phyloP scores from a whole-genome alignment of 2,797 vertebrate genomes.

The Sebastiscus albofasciatus region DNA sequence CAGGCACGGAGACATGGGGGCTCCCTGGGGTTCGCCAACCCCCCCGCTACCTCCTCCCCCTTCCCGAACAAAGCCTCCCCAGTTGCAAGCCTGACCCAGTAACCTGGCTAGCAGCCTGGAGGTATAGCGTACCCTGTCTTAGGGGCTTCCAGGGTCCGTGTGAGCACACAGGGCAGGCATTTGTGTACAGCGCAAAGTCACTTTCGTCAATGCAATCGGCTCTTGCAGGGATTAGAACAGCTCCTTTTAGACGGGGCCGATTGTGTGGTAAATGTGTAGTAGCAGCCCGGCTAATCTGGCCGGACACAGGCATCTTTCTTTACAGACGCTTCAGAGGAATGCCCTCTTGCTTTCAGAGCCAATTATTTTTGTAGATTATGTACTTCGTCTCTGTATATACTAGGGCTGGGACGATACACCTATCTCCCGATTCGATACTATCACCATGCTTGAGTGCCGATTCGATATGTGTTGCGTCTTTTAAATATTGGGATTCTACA shows the following conservation, averaged over 20 bases:
- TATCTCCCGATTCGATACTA: too few relatives aligned
- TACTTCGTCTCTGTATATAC: slow-evolving; percentile 15
- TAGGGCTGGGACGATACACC: too few relatives aligned
- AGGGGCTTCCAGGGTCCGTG: slow-evolving; percentile 58
- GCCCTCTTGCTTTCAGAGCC: slow-evolving; percentile 38
- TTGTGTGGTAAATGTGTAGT: slow-evolving; percentile 67
- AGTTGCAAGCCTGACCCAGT: slow-evolving; percentile 84
- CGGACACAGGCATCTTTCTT: slow-evolving; percentile 75
- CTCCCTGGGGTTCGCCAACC: slow-evolving; percentile 74
- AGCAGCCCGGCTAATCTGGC: not conserved
- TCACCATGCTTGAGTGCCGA: too few relatives aligned
- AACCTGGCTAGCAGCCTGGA: slow-evolving; percentile 81
- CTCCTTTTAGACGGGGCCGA: slow-evolving; percentile 75
- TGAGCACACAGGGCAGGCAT: slow-evolving; percentile 63
- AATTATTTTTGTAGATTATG: slow-evolving; percentile 39
- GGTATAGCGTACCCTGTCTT: slow-evolving; percentile 74
- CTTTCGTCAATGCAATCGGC: slow-evolving; percentile 74
- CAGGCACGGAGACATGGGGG: slow-evolving; percentile 70
- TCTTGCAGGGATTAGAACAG: slow-evolving; percentile 75
- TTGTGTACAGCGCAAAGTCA: slow-evolving; percentile 77
- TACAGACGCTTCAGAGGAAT: slow-evolving; percentile 63
- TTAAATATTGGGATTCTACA: too few relatives aligned
- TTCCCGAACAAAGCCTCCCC: slow-evolving; percentile 80
- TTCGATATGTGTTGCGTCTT: too few relatives aligned
- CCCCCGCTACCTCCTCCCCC: slow-evolving; percentile 61